Conservation (phyloP, 2,113 vertebrate genomes). For the Agelaius phoeniceus region DNA sequence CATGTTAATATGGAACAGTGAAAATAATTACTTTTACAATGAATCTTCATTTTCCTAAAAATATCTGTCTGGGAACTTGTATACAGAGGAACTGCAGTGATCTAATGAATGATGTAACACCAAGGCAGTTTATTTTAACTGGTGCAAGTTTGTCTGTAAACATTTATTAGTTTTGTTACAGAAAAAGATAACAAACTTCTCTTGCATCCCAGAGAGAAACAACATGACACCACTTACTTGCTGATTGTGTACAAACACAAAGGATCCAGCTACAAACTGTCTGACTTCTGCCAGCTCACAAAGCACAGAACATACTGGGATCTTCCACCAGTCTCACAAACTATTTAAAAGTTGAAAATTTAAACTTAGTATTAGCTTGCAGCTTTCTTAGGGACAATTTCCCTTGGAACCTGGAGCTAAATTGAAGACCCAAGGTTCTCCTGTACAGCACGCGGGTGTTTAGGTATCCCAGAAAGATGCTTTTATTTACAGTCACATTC, state of each 20-base stretch:
- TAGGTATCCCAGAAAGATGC: background rate
- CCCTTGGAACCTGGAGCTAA: background rate
- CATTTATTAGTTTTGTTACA: background rate
- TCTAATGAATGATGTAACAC: background rate
- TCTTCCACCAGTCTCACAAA: background rate
- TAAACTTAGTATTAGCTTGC: background rate
- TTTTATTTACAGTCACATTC: background rate
- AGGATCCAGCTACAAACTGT: background rate
- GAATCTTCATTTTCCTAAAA: background rate
- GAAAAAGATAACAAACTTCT: conserved; percentile 26
- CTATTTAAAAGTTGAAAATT: background rate
- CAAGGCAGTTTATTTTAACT: conserved; percentile 33
- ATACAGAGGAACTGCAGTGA: background rate
- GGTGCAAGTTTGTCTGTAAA: conserved; percentile 27
- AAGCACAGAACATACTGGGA: background rate
- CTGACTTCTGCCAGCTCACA: conserved; percentile 4
- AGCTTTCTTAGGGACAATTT: background rate
- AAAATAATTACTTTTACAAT: background rate
- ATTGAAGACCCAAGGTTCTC: background rate
- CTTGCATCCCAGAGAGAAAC: background rate
- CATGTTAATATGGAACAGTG: background rate
- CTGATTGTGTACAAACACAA: background rate
- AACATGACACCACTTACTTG: background rate
- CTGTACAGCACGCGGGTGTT: too few species aligned
- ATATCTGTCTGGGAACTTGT: background rate